A percentile compares a stretch with the other conserved stretches of the same genome.
Evolutionary conservation across 1,140 invertebrate species (phyloP).

Genomic region (Uloborus diversus): DNA sequence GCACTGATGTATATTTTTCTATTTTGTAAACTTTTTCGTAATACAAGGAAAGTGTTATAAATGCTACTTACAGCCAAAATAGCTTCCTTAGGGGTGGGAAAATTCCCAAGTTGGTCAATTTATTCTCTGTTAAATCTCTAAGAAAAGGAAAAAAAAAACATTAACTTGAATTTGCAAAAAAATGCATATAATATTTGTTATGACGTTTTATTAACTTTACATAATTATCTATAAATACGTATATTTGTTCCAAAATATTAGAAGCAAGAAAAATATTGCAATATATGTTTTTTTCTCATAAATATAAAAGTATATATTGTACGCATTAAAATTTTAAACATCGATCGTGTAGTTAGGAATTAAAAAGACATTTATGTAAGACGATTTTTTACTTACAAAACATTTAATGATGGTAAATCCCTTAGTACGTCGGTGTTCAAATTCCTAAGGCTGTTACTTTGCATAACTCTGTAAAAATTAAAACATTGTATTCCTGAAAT

Average conservation of each 20-base stretch:
- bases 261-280: not conserved
- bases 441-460: not conserved
- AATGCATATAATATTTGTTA: not conserved
- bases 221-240: not conserved
- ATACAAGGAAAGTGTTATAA: too few relatives aligned
- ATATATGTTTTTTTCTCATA: not conserved
- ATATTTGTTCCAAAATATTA: not conserved
- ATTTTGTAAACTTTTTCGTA: too few relatives aligned
- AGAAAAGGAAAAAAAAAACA: not conserved
- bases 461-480: constrained; percentile 14
- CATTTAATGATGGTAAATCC: not conserved
- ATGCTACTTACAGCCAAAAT: constrained; percentile 48
- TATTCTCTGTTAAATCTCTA: constrained; percentile 37
- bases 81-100: constrained; percentile 10
- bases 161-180: not conserved
- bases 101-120: constrained; percentile 5
- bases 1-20: too few relatives aligned
- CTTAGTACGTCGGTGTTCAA: constrained; percentile 20
- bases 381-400: constrained; percentile 24
- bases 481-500: too few relatives aligned
- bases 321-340: too few relatives aligned
- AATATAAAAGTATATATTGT: not conserved
- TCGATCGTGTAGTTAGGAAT: too few relatives aligned
- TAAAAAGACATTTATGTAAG: too few relatives aligned
- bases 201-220: not conserved